A percentile compares a stretch with the other conserved stretches of the same genome.
phyloP scores from a whole-genome alignment of 2,113 vertebrate genomes.

The Ifrita kowaldi region DNA sequence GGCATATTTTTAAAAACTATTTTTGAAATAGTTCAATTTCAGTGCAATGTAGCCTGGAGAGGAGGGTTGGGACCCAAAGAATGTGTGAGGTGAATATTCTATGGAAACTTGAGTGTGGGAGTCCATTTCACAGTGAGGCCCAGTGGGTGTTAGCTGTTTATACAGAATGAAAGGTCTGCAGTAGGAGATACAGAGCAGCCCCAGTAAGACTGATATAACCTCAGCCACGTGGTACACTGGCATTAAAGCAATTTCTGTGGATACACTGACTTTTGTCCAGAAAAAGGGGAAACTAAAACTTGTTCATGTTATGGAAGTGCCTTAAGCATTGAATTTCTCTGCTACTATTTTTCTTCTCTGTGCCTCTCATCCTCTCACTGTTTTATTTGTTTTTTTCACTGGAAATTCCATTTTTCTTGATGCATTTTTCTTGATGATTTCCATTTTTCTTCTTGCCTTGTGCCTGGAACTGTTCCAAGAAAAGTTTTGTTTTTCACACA shows the following conservation, averaged over 20 bases:
- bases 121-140: accelerated
- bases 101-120: neutral
- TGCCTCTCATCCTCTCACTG: neutral
- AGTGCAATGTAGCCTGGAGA: neutral
- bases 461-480: neutral
- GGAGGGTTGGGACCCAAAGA: neutral
- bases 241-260: neutral
- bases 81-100: neutral
- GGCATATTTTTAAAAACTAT: neutral
- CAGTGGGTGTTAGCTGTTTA: neutral
- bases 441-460: neutral
- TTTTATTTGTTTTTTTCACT: neutral
- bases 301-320: accelerated
- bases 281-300: neutral
- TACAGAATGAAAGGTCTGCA: neutral
- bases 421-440: neutral
- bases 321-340: neutral
- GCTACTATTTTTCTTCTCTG: neutral
- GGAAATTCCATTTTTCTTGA: neutral
- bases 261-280: neutral
- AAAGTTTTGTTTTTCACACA: neutral
- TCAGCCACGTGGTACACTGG: neutral
- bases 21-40: neutral
- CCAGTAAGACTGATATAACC: neutral
- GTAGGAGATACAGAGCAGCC: neutral